A percentile compares a stretch with the other conserved stretches of the same genome.
Conservation (phyloP, 2,797 vertebrate genomes). For the Sebastiscus tertius region DNA sequence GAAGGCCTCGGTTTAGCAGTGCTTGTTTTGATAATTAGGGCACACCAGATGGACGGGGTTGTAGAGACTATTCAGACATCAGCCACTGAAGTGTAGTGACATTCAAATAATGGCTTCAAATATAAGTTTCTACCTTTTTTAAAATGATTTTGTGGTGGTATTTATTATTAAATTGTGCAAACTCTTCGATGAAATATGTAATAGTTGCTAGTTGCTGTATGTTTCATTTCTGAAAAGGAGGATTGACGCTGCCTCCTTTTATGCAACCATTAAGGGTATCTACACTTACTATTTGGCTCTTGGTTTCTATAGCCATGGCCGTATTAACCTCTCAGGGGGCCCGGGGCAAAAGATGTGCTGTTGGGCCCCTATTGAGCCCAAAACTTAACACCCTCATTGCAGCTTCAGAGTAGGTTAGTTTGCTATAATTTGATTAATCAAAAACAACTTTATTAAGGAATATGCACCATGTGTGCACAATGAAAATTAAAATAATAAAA, state of each 20-base stretch:
- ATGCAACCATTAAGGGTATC: background rate
- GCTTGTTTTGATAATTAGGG: slow-evolving; percentile 40
- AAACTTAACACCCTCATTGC: background rate
- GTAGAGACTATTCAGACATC: background rate
- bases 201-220: background rate
- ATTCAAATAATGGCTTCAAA: background rate
- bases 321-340: background rate
- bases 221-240: background rate
- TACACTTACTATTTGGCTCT: background rate
- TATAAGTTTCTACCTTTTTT: background rate
- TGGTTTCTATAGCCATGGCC: background rate
- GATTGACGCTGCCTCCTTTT: background rate
- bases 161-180: background rate
- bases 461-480: background rate
- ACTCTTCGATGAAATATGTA: background rate
- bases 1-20: slow-evolving; percentile 6
- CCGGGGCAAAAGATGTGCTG: background rate
- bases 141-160: background rate
- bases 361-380: background rate
- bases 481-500: background rate
- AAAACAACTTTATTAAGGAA: background rate
- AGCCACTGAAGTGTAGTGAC: background rate
- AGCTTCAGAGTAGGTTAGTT: background rate
- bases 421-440: background rate
- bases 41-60: slow-evolving; percentile 3